phyloP scores from a whole-genome alignment of 2,113 vertebrate species.

The Scolopax mira region DNA sequence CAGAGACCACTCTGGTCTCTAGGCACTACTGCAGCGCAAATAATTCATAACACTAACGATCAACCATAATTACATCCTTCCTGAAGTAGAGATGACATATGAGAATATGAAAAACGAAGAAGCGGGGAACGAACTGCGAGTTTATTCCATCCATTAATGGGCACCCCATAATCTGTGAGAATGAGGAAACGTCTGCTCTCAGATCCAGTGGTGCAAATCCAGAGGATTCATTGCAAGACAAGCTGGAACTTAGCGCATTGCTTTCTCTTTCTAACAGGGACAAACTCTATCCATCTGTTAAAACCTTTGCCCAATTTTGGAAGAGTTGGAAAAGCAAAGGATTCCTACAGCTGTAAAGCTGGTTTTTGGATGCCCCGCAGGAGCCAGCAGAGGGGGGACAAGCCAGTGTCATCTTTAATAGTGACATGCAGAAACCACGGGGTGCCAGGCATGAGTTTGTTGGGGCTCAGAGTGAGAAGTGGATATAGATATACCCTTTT shows the following conservation, averaged over 20 bases:
- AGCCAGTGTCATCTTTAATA: background rate
- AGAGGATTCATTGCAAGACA: background rate
- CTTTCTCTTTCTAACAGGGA: background rate
- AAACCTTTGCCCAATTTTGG: background rate
- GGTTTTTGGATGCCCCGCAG: background rate
- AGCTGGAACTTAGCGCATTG: background rate
- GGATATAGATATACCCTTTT: background rate
- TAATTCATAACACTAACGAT: conserved; percentile 15
- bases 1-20: conserved; percentile 1
- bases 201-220: background rate
- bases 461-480: background rate
- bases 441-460: background rate
- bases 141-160: background rate
- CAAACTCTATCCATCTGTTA: background rate
- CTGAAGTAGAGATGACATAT: conserved; percentile 10
- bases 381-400: background rate
- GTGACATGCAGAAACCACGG: rapidly evolving
- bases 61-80: conserved; percentile 51
- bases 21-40: conserved; percentile 16
- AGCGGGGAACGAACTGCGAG: background rate
- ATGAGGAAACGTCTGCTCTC: background rate
- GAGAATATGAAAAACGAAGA: background rate
- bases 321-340: background rate
- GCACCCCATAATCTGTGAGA: background rate
- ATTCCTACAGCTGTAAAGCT: background rate